Conservation (phyloP, 2,113 vertebrate genomes). For the Rhabdomys dilectus region DNA sequence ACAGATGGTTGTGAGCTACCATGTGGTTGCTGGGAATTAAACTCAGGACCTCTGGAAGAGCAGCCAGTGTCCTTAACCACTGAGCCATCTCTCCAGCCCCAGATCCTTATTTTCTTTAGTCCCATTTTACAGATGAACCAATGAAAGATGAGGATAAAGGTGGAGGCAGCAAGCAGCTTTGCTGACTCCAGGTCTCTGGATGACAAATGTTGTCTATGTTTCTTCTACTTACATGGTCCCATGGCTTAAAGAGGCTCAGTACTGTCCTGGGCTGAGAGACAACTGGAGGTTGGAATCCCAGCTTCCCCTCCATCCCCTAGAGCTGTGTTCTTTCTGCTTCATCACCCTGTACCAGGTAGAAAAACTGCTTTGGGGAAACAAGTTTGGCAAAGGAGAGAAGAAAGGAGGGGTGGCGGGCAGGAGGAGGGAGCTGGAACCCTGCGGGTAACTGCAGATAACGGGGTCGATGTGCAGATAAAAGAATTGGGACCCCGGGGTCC, state of each 20-base stretch:
- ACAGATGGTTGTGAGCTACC: too few species aligned
- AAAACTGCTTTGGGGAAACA: slow-evolving; percentile 63
- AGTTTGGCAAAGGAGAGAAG: slow-evolving; percentile 61
- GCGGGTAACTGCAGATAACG: neutral
- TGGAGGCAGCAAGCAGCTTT: neutral
- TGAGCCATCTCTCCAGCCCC: too few species aligned
- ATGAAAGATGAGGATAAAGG: neutral
- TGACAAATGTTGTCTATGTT: neutral
- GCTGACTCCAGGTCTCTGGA: neutral
- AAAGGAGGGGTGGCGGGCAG: neutral
- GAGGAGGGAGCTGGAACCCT: slow-evolving; percentile 2
- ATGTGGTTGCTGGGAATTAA: too few species aligned
- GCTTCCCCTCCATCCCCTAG: neutral
- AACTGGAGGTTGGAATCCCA: neutral
- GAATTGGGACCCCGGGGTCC: slow-evolving; percentile 59
- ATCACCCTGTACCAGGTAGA: slow-evolving; percentile 41
- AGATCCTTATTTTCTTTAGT: neutral
- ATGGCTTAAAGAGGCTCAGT: neutral
- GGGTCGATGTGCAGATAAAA: slow-evolving; percentile 55
- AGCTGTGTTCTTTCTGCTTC: slow-evolving; percentile 68
- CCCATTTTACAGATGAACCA: slow-evolving; percentile 11
- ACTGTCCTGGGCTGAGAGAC: neutral
- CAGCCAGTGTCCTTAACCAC: too few species aligned
- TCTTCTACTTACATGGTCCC: neutral
- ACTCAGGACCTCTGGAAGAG: too few species aligned